phyloP scores from a whole-genome alignment of 2,888 invertebrate genomes.

The Argyra leucocephala region DNA sequence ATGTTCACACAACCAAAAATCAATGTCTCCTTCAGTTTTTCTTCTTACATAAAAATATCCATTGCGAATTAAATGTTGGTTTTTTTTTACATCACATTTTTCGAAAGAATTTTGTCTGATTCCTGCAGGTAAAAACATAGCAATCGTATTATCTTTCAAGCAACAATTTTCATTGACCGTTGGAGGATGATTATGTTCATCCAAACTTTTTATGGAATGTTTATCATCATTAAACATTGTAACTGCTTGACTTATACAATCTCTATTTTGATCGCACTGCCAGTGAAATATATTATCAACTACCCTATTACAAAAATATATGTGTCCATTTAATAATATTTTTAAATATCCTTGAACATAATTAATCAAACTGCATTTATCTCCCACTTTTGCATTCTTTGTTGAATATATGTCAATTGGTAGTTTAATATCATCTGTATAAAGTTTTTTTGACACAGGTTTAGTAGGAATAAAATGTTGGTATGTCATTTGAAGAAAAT shows the following conservation, averaged over 20 bases:
- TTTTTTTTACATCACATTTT: background rate
- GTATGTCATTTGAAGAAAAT: background rate
- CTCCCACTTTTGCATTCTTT: background rate
- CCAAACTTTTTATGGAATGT: conserved; percentile 6
- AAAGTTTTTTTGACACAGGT: background rate
- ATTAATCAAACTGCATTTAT: background rate
- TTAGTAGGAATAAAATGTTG: background rate
- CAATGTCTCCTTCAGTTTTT: background rate
- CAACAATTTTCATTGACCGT: background rate
- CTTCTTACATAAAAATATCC: conserved; percentile 8
- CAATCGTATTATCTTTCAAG: background rate
- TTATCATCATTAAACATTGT: conserved; percentile 2
- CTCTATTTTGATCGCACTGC: conserved; percentile 9
- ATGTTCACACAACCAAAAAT: background rate
- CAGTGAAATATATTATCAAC: conserved; percentile 10
- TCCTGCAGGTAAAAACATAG: background rate
- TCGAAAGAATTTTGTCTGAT: background rate
- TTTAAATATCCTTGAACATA: background rate
- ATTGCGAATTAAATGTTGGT: conserved; percentile 8
- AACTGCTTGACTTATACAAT: conserved; percentile 8
- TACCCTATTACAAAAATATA: conserved; percentile 1
- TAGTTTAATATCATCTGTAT: background rate
- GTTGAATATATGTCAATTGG: background rate
- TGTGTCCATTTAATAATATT: background rate
- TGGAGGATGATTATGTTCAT: background rate